These are phyloP conservation scores for Darevskia mixta DNA, from an alignment of 2,797 vertebrate species.

Conservation along the genomic window DNA sequence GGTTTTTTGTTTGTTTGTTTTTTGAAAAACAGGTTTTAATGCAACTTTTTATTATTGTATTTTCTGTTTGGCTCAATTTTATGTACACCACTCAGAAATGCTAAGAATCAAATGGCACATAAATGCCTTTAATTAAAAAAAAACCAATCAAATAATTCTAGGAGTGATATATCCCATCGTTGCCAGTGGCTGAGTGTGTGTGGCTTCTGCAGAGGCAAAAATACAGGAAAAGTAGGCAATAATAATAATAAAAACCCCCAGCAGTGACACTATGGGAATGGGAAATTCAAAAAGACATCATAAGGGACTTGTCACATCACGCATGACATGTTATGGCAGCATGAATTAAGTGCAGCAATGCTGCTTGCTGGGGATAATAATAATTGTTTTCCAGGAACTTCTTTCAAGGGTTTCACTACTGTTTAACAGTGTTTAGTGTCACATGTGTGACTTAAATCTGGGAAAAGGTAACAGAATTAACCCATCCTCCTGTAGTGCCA, in stretches of 20 bases:
- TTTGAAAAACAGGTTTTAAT: too few species aligned
- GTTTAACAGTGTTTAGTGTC: background rate
- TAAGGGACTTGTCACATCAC: background rate
- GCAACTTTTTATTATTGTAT: too few species aligned
- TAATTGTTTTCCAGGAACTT: too few species aligned
- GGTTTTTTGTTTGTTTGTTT: background rate
- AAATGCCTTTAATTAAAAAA: background rate
- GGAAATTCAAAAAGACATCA: background rate
- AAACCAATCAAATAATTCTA: background rate
- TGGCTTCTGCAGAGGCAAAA: too few species aligned
- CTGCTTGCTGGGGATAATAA: too few species aligned
- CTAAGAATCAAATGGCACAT: too few species aligned
- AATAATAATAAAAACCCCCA: background rate
- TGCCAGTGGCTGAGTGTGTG: background rate
- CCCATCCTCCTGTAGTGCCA: background rate
- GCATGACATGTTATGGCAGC: background rate
- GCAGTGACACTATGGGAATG: background rate
- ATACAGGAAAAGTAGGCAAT: background rate
- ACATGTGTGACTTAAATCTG: background rate
- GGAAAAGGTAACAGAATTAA: background rate
- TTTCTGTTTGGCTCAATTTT: too few species aligned
- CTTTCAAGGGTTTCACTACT: background rate
- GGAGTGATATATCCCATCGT: background rate
- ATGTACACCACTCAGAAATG: too few species aligned
- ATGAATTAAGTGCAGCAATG: background rate